Evolutionary conservation across 1,140 invertebrate species (phyloP), one percentile per base, ranked within the genome.

Genomic region (Brachionus rubens): DNA sequence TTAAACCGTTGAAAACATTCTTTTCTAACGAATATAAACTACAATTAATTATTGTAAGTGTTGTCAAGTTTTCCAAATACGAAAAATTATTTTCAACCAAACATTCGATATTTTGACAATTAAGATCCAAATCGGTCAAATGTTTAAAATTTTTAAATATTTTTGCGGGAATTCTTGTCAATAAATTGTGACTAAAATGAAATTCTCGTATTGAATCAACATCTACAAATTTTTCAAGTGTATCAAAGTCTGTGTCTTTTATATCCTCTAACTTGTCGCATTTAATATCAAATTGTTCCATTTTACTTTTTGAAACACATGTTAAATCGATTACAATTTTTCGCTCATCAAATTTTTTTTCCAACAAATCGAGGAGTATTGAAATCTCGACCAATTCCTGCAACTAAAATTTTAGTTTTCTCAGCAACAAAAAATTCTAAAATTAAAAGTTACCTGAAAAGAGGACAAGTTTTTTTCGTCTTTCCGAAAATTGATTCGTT

Each of bases 401-500:
- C 14, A 19, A 59, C 9, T 33, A 59, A 30, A 24, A 33, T 59
- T 36, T 33, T 19, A 36, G 6, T n/a, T 33, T 19, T 36, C n/a
- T n/a, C n/a, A n/a, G n/a, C n/a, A n/a, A n/a, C n/a, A n/a, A n/a
- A n/a, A 19, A 21, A n/a, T 36, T 2, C 19, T 1, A 59, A 19
- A 36, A 19, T 59, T 59, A 36, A 36, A 36, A 59, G 19, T 59
- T 59, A 59, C 54, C 36, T 59, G 28, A 59, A 59, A 36, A 33
- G 10, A 36, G n/a, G 36, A 59, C 54, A 59, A 59, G 16, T 59
- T 59, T 59, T 33, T 14, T 59, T 59, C 54, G 16, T 59, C 54
- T 59, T 59, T 59, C 36, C 54, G 2, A 40, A 59, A 59, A 59
- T 59, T 59, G 19, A 36, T 33, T 59, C 54, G 33, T 36, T 59